Base-by-base conservation (phyloP, 2,888 invertebrate species). In the Drosophila suboccidentalis region DNA sequence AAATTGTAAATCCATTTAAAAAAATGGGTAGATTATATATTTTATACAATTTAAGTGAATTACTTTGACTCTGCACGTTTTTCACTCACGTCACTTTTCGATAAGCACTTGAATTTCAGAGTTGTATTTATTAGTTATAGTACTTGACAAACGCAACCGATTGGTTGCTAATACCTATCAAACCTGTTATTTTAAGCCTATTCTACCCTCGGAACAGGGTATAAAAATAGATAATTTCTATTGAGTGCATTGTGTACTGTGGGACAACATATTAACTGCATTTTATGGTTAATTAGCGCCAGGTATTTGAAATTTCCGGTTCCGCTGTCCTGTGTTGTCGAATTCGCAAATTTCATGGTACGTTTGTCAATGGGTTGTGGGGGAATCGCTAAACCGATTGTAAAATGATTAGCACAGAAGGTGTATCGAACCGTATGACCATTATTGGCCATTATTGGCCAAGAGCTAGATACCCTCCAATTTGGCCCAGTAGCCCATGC, bases 241-340 rank as follows among this genome's bases (percentile, higher is more conserved):
- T 22, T 46, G 39, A 47, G 17, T 54, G 39, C 46, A 46, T 22
- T 15, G 17, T 34, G 19, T 50, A 19, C n/a, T 26, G 17, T 36
- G 38, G 22, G 17, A 19, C 69, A 73, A 53, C 22, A 53, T 75
- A 83, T 71, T 72, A 80, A 75, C 68, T 69, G 65, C 61, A 86
- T 83, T 82, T 83, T 72, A 62, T 77, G 87, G 64, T 65, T 83
- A 80, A 83, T 88, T 86, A 86, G 72, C n/a, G 22, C 36, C 32
- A 58, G 58, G 68, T 78, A 62, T 59, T 66, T 50, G 43, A 38
- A 50, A 63, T 65, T 62, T 72, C 73, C 82, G 68, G 53, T 63
- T 69, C 60, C 55, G 53, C 36, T 61, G 50, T 46, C 26, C 53
- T 44, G 44, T 36, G 44, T 55, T 78, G 76, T 58, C 53, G 65